Evolutionary conservation across 2,888 invertebrate species (phyloP), one percentile per base, ranked within the genome.

Genomic region (Pachycephus smyrnensis): DNA sequence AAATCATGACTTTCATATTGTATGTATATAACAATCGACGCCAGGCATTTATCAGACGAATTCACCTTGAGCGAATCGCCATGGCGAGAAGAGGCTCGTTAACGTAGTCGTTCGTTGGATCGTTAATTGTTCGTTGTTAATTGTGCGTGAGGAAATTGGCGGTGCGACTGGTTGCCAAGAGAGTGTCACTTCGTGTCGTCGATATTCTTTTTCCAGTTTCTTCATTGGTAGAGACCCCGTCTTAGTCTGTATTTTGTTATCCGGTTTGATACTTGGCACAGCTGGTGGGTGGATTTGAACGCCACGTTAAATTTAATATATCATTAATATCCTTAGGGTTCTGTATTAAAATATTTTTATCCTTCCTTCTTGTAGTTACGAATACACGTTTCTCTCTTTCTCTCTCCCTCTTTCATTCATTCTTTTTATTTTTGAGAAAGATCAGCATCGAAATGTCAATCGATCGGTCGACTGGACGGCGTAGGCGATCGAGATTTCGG

Each of bases 331-430:
- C 9, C 9, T 55, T 55, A 15, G 55, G 23, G 23, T 55, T 55
- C 0, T 55, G 23, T 55, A 23, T 23, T 23, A 55, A 15, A 55
- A 55, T 23, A 55, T 55, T 55, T 55, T 23, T 55, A 15, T 55
- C 55, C 74, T 77, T 82, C 80, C 75, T 69, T 76, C 74, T 55
- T 23, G 23, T 9, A 23, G 23, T 55, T 23, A 55, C 55, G 23
- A 9, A 2, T 9, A 71, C 31, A 11, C 12, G 15, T 12, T 0
- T 78, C 69, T 75, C 79, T 55, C 77, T 69, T 78, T 75, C 75
- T 78, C 75, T 76, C 75, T 77, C 76, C 68, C 73, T 73, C n/a
- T 68, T 37, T 71, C 69, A 80, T 73, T 80, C 73, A 77, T 30
- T 12, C 74, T 75, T 68, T 71, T n/a, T 75, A 75, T 55, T 55